Evolutionary conservation across 1,140 invertebrate genomes (phyloP).

Genomic region (Drosophila mayri): DNA sequence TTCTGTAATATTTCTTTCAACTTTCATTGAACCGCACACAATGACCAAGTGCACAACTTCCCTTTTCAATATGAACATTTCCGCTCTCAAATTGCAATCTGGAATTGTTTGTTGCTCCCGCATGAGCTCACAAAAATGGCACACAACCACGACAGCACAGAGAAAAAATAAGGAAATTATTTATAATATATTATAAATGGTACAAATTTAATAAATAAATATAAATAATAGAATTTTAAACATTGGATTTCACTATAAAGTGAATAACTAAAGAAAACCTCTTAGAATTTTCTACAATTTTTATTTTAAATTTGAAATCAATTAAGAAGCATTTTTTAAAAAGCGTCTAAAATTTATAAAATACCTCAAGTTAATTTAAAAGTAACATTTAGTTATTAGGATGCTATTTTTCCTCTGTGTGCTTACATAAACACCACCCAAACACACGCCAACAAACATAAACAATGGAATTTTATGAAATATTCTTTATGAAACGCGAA

Average conservation of each 20-base stretch:
- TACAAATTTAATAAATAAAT: background rate
- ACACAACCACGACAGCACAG: constrained; percentile 6
- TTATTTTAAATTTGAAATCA: no score
- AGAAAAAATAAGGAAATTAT: constrained; percentile 1
- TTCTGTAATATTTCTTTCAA: constrained; percentile 5
- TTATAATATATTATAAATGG: background rate
- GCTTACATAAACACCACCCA: background rate
- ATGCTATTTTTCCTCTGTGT: constrained; percentile 19
- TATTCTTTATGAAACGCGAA: constrained; percentile 29
- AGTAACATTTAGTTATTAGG: background rate
- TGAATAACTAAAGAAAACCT: no score
- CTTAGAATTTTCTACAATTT: no score
- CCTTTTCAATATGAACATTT: constrained; percentile 18
- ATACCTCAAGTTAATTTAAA: background rate
- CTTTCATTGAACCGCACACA: constrained; percentile 11
- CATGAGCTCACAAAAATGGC: constrained; percentile 15
- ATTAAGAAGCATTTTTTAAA: no score
- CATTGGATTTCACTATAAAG: no score
- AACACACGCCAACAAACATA: constrained; percentile 1
- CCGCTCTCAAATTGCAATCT: constrained; percentile 37
- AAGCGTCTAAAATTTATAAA: background rate
- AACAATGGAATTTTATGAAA: constrained; percentile 16
- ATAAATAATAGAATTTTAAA: no score
- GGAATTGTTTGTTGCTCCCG: constrained; percentile 25
- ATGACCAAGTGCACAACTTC: constrained; percentile 14